Percentiles rank a stretch among this genome's conserved stretches.
phyloP scores from a whole-genome alignment of 2,797 vertebrate species.

The Anguilla obscura region DNA sequence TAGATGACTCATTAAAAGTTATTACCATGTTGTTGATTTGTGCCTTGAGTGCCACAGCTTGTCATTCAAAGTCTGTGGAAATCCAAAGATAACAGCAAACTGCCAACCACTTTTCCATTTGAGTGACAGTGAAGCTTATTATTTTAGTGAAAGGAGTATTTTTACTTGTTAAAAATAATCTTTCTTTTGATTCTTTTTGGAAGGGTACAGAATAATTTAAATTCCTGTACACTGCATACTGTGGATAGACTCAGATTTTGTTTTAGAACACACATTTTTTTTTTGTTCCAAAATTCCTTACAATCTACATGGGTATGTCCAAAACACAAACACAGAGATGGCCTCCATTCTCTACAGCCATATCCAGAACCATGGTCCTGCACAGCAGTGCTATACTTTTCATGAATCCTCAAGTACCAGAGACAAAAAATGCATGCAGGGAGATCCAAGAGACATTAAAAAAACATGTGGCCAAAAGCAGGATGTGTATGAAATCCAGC shows the following conservation, averaged over 20 bases:
- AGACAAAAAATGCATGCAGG: neutral
- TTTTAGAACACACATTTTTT: neutral
- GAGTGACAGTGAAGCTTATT: neutral
- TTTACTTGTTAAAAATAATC: neutral
- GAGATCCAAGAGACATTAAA: constrained; percentile 13
- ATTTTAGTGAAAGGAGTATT: neutral
- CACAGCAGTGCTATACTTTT: neutral
- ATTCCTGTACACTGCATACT: neutral
- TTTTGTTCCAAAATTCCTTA: neutral
- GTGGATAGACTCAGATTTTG: neutral
- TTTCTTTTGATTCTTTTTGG: neutral
- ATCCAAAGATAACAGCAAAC: neutral
- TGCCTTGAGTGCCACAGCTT: neutral
- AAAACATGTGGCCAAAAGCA: neutral
- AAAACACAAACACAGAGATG: neutral
- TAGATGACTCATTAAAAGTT: neutral
- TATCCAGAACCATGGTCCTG: neutral
- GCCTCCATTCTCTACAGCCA: neutral
- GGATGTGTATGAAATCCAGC: constrained; percentile 23
- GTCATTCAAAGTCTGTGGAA: neutral
- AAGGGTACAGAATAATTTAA: neutral
- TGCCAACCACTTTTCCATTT: neutral
- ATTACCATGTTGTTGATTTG: neutral
- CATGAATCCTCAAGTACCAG: neutral
- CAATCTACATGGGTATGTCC: neutral